phyloP scores from a whole-genome alignment of 2,113 vertebrate species.

The Scartelaos histophorus region DNA sequence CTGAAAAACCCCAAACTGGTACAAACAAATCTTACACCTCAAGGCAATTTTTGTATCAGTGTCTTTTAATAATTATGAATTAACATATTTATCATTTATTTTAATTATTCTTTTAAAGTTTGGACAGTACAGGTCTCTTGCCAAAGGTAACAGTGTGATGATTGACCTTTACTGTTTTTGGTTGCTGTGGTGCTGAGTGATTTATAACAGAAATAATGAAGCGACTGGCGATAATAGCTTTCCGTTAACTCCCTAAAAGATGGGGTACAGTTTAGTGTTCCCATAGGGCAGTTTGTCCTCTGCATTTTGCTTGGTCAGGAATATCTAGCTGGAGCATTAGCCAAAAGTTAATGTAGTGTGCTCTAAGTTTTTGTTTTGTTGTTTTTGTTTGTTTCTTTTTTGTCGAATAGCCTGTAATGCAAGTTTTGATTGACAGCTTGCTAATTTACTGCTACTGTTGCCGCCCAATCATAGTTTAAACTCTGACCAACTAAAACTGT shows the following conservation, averaged over 20 bases:
- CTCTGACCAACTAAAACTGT: background rate
- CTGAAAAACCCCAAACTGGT: constrained; percentile 70
- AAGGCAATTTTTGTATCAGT: background rate
- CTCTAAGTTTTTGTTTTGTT: background rate
- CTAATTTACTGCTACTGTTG: background rate
- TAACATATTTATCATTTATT: constrained; percentile 22
- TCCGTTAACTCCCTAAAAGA: too few relatives aligned
- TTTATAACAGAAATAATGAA: background rate
- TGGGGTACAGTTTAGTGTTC: too few relatives aligned
- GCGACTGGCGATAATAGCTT: too few relatives aligned
- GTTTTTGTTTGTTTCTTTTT: background rate
- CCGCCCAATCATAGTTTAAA: background rate
- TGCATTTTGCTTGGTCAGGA: background rate
- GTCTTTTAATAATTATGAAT: background rate
- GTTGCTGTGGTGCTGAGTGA: background rate
- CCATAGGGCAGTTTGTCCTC: too few relatives aligned
- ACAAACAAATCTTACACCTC: constrained; percentile 16
- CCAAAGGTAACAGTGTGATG: constrained; percentile 48
- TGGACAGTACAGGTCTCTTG: constrained; percentile 26
- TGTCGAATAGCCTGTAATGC: background rate
- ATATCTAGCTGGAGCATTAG: background rate
- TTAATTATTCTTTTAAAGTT: constrained; percentile 8
- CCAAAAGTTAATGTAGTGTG: background rate
- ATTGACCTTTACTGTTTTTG: background rate
- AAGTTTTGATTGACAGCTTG: background rate